Evolutionary conservation across 2,888 invertebrate genomes (phyloP), one percentile per base, ranked within the genome.

Genomic region (Dynastes grantii): DNA sequence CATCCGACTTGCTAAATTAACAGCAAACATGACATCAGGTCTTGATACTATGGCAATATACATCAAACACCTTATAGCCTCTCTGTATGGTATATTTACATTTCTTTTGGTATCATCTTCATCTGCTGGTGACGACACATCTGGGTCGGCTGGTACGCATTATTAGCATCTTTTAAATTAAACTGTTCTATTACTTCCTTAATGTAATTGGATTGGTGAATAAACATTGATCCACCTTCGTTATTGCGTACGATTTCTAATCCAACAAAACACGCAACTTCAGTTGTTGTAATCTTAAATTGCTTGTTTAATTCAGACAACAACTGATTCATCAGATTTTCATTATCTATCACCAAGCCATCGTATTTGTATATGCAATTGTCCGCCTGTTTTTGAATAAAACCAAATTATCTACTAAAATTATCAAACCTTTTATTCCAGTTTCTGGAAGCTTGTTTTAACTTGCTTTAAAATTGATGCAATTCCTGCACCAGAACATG

Each of bases 371-470:
- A 87, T 81, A 77, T 87, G 53, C 53, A 53, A 3, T 53, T 53
- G 11, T 53, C 86, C 22, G 82, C 82, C 16, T 79, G 40, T 22
- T 68, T 76, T 58, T 61, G 11, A 40, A 45, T 40, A 40, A 82
- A 61, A n/a, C 65, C 49, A 37, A 53, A 40, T 27, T 32, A 37
- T 78, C 83, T 65, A 81, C 86, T 65, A 65, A 84, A 83, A 8
- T 81, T 63, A n/a, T 78, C 81, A 76, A 87, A 84, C 16, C 80
- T 80, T 29, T 81, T 68, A 79, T 87, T 85, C 87, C 87, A 87
- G 45, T 83, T 83, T 71, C 87, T 76, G 6, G 86, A 83, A 5
- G 86, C 82, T 77, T 87, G 87, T 77, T 87, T 87, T 2, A 53
- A n/a, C 11, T 9, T n/a, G n/a, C n/a, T 81, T 81, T 16, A 5